Evolutionary conservation across 2,797 vertebrate genomes (phyloP).

Genomic region (Coilia nasus): DNA sequence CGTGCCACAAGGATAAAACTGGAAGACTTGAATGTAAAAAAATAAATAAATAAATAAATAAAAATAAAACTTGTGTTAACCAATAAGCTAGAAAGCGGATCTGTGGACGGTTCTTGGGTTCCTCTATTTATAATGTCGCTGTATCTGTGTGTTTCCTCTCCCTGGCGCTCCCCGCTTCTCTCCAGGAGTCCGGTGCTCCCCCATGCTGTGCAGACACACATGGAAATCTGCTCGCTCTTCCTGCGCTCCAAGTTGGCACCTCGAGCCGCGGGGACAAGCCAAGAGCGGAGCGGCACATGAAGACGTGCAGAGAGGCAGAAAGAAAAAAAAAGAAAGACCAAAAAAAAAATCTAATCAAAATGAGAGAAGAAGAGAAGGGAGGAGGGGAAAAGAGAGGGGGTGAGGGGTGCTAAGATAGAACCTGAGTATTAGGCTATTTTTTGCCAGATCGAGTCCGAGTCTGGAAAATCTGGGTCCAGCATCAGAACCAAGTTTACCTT

Average conservation of each 20-base stretch:
- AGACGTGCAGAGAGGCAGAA: conserved; percentile 44
- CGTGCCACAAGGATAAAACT: not conserved
- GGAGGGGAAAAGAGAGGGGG: not conserved
- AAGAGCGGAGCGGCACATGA: conserved; percentile 57
- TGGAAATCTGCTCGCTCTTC: conserved; percentile 63
- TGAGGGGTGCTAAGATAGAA: not conserved
- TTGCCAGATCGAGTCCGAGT: not conserved
- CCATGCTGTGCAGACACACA: conserved; percentile 66
- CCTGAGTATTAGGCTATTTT: not conserved
- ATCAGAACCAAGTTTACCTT: no score
- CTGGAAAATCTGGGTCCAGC: no score
- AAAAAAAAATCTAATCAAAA: conserved; percentile 22
- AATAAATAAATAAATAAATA: not conserved
- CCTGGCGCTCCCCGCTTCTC: not conserved
- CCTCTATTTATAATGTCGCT: not conserved
- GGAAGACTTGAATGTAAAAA: not conserved
- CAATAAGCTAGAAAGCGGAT: not conserved
- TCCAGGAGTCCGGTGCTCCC: conserved; percentile 29
- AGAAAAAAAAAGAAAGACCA: conserved; percentile 39
- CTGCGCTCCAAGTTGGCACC: conserved; percentile 69
- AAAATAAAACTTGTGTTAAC: not conserved
- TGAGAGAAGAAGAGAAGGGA: not conserved
- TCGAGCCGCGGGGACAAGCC: conserved; percentile 51
- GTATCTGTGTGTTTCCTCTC: not conserved
- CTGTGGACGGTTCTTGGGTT: not conserved